phyloP scores from a whole-genome alignment of 1,140 invertebrate species.

The Achroia grisella region DNA sequence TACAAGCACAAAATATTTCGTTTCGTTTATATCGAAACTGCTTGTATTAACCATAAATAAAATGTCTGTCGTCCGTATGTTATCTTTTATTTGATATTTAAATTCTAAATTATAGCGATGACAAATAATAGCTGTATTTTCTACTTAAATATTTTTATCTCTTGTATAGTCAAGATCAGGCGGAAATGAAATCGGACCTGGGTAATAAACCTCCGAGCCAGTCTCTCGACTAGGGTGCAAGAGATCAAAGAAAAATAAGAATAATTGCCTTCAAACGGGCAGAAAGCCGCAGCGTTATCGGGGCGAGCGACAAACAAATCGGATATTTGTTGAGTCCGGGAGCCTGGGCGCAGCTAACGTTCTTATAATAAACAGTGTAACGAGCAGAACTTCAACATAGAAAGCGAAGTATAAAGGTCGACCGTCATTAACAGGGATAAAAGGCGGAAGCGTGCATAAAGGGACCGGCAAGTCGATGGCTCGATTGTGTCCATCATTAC shows the following conservation, averaged over 20 bases:
- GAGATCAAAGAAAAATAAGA: background rate
- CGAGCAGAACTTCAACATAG: slow-evolving; percentile 14
- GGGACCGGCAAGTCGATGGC: slow-evolving; percentile 4
- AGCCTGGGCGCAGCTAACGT: background rate
- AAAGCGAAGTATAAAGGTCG: slow-evolving; percentile 19
- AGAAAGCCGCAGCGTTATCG: background rate
- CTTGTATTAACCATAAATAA: too few species aligned
- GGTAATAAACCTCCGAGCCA: too few species aligned
- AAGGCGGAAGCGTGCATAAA: slow-evolving; percentile 18
- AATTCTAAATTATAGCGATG: too few species aligned
- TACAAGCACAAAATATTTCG: too few species aligned
- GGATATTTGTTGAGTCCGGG: slow-evolving; percentile 3
- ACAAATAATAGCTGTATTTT: too few species aligned
- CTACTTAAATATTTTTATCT: too few species aligned
- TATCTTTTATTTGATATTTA: too few species aligned
- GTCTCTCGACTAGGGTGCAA: background rate
- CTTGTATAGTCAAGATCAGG: too few species aligned
- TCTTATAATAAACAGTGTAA: slow-evolving; percentile 1
- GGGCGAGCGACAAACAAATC: background rate
- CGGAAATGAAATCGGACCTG: too few species aligned
- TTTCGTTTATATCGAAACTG: too few species aligned
- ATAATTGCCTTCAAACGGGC: slow-evolving; percentile 1
- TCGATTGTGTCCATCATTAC: background rate
- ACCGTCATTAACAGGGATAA: slow-evolving; percentile 25
- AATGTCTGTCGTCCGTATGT: too few species aligned